Conservation (phyloP, 2,113 vertebrate genomes). For the Vimba vimba region DNA sequence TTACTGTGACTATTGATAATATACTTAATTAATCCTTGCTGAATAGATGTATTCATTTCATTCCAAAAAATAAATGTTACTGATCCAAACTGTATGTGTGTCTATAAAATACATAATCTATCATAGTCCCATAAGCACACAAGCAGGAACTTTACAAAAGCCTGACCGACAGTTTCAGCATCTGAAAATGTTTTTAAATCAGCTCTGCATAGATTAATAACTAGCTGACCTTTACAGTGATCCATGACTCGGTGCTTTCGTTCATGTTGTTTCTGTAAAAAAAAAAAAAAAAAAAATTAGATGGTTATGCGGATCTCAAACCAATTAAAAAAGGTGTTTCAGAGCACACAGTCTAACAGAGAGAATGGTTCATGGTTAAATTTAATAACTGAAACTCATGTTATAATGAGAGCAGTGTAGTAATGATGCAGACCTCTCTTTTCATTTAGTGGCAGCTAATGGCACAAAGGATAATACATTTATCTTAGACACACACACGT, state of each 20-base stretch:
- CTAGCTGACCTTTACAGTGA: neutral
- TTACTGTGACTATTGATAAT: too few species aligned
- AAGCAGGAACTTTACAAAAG: neutral
- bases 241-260: neutral
- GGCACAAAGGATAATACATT: conserved; percentile 10
- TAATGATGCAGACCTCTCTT: neutral
- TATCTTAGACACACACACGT: neutral
- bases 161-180: neutral
- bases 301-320: neutral
- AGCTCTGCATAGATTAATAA: neutral
- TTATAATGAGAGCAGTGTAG: neutral
- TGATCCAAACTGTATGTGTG: too few species aligned
- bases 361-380: neutral
- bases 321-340: neutral
- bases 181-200: neutral
- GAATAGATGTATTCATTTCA: too few species aligned
- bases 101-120: too few species aligned
- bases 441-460: neutral
- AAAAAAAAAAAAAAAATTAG: neutral
- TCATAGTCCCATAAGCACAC: neutral
- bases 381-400: neutral
- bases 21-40: too few species aligned
- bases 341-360: neutral
- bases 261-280: neutral
- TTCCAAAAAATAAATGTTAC: too few species aligned